These are phyloP conservation scores for Sebastes flavidus DNA, from an alignment of 2,797 vertebrate genomes.

Conservation along the genomic window DNA sequence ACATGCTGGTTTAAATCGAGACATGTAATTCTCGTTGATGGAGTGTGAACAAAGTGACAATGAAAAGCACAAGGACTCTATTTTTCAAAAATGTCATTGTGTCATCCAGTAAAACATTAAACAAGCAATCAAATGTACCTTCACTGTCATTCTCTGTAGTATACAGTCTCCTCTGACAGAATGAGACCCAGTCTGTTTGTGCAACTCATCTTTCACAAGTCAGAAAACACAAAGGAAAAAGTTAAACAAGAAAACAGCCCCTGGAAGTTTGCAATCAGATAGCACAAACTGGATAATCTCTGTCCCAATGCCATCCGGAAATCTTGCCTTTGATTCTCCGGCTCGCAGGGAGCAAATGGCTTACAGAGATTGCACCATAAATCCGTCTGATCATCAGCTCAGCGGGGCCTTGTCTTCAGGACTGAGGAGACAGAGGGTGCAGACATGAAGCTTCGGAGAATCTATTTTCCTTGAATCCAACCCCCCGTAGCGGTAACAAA, in stretches of 20 bases:
- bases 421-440: slow-evolving; percentile 44
- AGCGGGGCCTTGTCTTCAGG: slow-evolving; percentile 61
- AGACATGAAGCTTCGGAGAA: slow-evolving; percentile 51
- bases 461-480: slow-evolving; percentile 48
- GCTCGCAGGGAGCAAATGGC: slow-evolving; percentile 76
- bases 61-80: not conserved
- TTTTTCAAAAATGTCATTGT: not conserved
- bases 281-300: slow-evolving; percentile 81
- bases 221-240: slow-evolving; percentile 51
- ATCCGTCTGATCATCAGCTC: slow-evolving; percentile 74
- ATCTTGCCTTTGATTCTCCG: slow-evolving; percentile 79
- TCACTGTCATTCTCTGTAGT: not conserved
- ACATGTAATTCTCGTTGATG: not conserved
- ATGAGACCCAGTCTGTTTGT: slow-evolving; percentile 14
- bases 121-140: not conserved
- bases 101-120: not conserved
- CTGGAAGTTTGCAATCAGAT: slow-evolving; percentile 82
- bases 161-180: not conserved
- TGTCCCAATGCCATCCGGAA: slow-evolving; percentile 77
- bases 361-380: slow-evolving; percentile 78
- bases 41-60: not conserved
- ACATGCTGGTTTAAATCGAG: not conserved
- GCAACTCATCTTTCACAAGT: slow-evolving; percentile 41
- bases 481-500: slow-evolving; percentile 49
- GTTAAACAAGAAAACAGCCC: slow-evolving; percentile 65